These are phyloP conservation scores for Stenotaenia linearis DNA, from an alignment of 2,888 invertebrate genomes.

Conservation along the genomic window DNA sequence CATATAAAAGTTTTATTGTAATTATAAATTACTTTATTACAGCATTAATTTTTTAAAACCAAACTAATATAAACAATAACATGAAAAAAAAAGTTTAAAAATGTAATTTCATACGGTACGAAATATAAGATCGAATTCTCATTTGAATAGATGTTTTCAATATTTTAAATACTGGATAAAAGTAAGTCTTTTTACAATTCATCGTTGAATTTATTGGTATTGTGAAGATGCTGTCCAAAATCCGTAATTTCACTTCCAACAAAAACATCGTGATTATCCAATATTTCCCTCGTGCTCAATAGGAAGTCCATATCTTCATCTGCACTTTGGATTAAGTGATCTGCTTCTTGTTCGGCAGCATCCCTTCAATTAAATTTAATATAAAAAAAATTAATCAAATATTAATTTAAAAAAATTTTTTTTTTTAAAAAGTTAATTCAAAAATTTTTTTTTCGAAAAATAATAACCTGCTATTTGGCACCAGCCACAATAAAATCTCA, in stretches of 20 bases:
- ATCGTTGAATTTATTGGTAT: slow-evolving; percentile 70
- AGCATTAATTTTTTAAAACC: too few species aligned
- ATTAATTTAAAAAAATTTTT: not conserved
- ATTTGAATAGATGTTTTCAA: not conserved
- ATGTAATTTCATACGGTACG: not conserved
- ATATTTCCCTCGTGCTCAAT: slow-evolving; percentile 71
- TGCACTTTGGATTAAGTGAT: slow-evolving; percentile 77
- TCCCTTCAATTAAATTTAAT: slow-evolving; percentile 55
- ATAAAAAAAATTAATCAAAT: not conserved
- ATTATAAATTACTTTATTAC: too few species aligned
- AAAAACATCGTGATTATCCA: slow-evolving; percentile 78
- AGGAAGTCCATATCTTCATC: slow-evolving; percentile 78
- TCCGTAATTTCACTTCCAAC: slow-evolving; percentile 90
- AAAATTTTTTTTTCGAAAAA: too few species aligned
- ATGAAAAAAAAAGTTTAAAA: not conserved
- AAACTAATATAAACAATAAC: too few species aligned
- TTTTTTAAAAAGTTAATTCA: too few species aligned
- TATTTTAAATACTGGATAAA: not conserved
- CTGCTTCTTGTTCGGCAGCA: slow-evolving; percentile 82
- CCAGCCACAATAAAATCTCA: slow-evolving; percentile 83
- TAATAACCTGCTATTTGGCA: slow-evolving; percentile 80
- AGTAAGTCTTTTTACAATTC: slow-evolving; percentile 59
- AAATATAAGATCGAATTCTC: not conserved
- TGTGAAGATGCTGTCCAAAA: slow-evolving; percentile 76
- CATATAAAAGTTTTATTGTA: too few species aligned